Evolutionary conservation across 2,888 invertebrate species (phyloP), one percentile per base, ranked within the genome.

Genomic region (Drosophila tripunctata): DNA sequence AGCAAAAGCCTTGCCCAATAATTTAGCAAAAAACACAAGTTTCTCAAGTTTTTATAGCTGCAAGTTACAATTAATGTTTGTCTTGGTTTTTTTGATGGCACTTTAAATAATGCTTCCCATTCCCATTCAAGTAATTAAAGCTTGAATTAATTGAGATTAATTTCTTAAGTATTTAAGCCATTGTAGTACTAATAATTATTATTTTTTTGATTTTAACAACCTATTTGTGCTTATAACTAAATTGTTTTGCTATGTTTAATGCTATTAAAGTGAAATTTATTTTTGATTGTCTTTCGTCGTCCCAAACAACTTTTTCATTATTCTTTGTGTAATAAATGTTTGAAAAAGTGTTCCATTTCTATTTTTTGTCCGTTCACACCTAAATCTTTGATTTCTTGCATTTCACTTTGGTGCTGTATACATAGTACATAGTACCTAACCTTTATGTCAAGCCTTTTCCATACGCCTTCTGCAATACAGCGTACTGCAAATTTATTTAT

Each of bases 301-400:
- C 52, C 76, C 56, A 55, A 55, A 75, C 57, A 85, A 85, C 70
- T 82, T 82, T 85, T 86, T 77, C 67, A 86, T 86, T 75, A 81
- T 80, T 66, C 87, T 87, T 87, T 82, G 75, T 78, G 84, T 84
- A 87, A 87, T 82, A 82, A 82, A 82, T 87, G 87, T 82, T 82
- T 87, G 87, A 87, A 87, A 87, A 87, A 74, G 57, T 44, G 65
- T 54, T 38, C 48, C 22, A 35, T 35, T 45, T 50, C 7, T 19
- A 60, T 41, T 41, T 35, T 47, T 6, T 14, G 24, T 52, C 55
- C 64, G 61, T 63, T 72, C 67, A 52, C 69, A 71, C 67, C 78
- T 80, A 77, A 71, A 79, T 80, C 80, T 84, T 64, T 80, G 87
- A 86, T 81, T 86, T 86, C 84, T 86, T 86, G 75, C 66, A 67